Evolutionary conservation across 1,140 invertebrate species (phyloP), one percentile per base, ranked within the genome.

Genomic region (Euwallacea similis): DNA sequence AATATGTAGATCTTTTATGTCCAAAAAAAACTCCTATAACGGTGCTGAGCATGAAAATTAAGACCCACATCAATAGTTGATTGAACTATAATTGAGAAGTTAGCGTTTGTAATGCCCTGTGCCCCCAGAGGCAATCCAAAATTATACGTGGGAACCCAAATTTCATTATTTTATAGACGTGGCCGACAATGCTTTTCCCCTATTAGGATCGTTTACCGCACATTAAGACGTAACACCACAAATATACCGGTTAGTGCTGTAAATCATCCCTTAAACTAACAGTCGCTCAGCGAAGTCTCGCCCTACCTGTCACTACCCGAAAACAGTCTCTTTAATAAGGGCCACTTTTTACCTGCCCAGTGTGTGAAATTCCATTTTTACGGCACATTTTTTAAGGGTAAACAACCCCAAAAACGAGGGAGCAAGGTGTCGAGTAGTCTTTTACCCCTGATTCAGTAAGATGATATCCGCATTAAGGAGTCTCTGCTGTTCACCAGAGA

Each of bases 341-440:
- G 21, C 10, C 13, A 44, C 11, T 66, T 60, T 58, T 68, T 73
- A 58, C 33, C 65, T 72, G 72, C 59, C 70, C 59, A 76, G 43
- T 76, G 74, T 76, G 74, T 76, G 74, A 76, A 76, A 76, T 76
- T 76, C 66, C 70, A 69, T 67, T 74, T 72, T 73, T 71, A 73
- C 73, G 64, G 74, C 58, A 60, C 54, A 33, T 72, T 70, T 67
- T 66, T 65, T 63, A 58, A 44, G 63, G 55, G 43, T 56, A 46
- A 46, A 64, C 64, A 71, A 72, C 71, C 74, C 72, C 63, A 64
- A 71, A 54, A 64, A 59, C 56, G 66, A 72, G 74, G 47, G 61
- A 53, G 62, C 59, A 63, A 66, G 66, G 72, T 69, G 66, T 60
- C 50, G 72, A 69, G 62, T 15, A 13, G 13, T 63, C 74, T 76